Percentiles rank a stretch among this genome's conserved stretches.
These are phyloP conservation scores for Alca torda DNA, from an alignment of 2,797 vertebrate species.

Conservation along the genomic window DNA sequence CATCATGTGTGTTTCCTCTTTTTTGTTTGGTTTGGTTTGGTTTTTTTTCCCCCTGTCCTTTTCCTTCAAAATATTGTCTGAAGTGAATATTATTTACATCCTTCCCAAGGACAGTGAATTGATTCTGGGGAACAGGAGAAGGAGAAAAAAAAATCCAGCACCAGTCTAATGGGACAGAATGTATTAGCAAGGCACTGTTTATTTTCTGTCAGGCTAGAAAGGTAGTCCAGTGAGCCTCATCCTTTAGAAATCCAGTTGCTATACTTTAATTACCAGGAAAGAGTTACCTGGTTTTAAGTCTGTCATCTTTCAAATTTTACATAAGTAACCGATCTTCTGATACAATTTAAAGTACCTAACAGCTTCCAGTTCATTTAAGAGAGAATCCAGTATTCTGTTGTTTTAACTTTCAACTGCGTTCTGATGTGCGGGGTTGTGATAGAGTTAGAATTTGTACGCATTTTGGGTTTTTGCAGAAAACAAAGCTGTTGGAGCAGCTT, in stretches of 20 bases:
- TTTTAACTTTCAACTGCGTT: not conserved
- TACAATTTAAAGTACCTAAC: not conserved
- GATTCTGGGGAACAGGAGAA: not conserved
- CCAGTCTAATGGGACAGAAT: not conserved
- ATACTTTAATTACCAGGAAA: not conserved
- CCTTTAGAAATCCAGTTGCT: not conserved
- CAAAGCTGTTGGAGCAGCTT: not conserved
- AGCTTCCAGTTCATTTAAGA: not conserved
- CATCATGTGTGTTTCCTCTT: constrained; percentile 86
- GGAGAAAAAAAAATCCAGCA: not conserved
- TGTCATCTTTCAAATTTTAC: not conserved
- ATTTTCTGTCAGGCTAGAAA: not conserved
- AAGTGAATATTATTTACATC: not conserved
- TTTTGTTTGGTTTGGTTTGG: not conserved
- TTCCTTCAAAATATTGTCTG: not conserved
- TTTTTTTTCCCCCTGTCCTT: not conserved
- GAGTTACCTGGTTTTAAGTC: not conserved
- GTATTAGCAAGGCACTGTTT: not conserved
- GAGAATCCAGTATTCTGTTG: not conserved
- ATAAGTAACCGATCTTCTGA: not conserved
- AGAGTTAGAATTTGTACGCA: not conserved
- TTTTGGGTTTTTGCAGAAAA: not conserved
- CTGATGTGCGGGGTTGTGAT: not conserved
- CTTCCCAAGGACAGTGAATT: not conserved
- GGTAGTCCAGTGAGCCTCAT: not conserved